phyloP scores from a whole-genome alignment of 2,888 invertebrate species.

The Linyphia triangularis region DNA sequence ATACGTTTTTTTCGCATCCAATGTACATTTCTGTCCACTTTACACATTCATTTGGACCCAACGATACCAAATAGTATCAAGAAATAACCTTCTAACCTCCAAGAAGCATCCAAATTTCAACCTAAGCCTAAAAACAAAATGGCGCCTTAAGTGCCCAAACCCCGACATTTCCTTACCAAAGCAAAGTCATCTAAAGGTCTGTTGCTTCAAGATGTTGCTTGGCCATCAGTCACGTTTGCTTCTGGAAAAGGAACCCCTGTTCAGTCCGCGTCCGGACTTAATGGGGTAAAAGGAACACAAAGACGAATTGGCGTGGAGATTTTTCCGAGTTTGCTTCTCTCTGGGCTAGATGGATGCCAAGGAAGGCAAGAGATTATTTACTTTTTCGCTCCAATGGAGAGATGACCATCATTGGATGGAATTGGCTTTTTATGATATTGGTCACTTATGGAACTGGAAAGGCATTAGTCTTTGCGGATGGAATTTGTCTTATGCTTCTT shows the following conservation, averaged over 20 bases:
- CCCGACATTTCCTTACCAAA: background rate
- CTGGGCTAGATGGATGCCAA: constrained; percentile 18
- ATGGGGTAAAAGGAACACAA: constrained; percentile 59
- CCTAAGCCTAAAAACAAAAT: background rate
- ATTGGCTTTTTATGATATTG: constrained; percentile 64
- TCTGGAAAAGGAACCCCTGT: constrained; percentile 11
- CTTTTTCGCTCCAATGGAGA: constrained; percentile 46
- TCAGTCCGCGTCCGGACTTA: constrained; percentile 37
- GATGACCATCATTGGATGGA: constrained; percentile 47
- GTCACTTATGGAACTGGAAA: constrained; percentile 42
- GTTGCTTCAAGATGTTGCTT: constrained; percentile 54
- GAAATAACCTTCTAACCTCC: too few relatives aligned
- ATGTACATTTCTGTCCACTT: too few relatives aligned
- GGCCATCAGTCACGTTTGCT: constrained; percentile 42
- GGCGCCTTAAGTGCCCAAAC: background rate
- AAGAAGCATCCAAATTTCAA: too few relatives aligned
- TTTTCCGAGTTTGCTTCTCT: constrained; percentile 42
- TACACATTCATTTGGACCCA: too few relatives aligned
- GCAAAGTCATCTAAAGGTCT: constrained; percentile 30
- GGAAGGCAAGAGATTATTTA: constrained; percentile 44
- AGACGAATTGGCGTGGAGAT: constrained; percentile 56
- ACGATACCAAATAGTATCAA: too few relatives aligned
- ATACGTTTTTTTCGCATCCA: too few relatives aligned
- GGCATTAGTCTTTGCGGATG: constrained; percentile 40
- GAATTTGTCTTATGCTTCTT: background rate